Base-by-base conservation (phyloP, 2,113 vertebrate genomes). In the Lepus timidus region DNA sequence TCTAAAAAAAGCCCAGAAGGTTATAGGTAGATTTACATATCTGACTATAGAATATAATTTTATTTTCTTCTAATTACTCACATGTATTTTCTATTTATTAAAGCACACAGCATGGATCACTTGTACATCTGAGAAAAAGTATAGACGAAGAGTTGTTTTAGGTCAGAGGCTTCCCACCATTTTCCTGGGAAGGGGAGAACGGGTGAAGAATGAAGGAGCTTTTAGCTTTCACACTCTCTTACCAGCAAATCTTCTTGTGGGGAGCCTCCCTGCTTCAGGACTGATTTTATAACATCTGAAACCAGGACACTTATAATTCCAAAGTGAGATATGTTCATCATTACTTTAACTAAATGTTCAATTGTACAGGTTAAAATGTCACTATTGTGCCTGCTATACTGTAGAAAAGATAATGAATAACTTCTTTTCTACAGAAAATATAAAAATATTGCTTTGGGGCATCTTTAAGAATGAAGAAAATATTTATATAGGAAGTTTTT, bases 401-500 rank as follows among this genome's bases (percentile, higher is more conserved):
- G n/a, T 0, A 68, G 64, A 86, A 85, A 8, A 52, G 16, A 81
- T 65, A 29, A 76, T 49, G 83, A 90, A 73, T 55, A 91, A 74
- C 29, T 62, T 70, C 52, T 86, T 58, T 7, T 55, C 78, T 93
- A 70, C 1, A 64, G 58, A 85, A 90, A 88, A 95, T 36, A 73
- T 0, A 71, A 75, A 87, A 64, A 44, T 71, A 92, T n/a, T 85
- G 61, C 64, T 81, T 88, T 55, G 8, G 73, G 22, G 29, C 44
- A 90, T 65, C 27, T 93, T 94, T 93, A 23, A 95, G 39, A 83
- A n/a, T 79, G 70, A 79, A 74, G 58, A 92, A 87, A 88, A 84
- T 13, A 86, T 70, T 12, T 85, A 29, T n/a, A 94, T 67, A 51
- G 78, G 84, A 82, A 65, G 8, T 74, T 85, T 52, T 44, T 44